A percentile compares a stretch with the other conserved stretches of the same genome.
phyloP scores from a whole-genome alignment of 2,888 invertebrate species.

The Sialis lutaria region DNA sequence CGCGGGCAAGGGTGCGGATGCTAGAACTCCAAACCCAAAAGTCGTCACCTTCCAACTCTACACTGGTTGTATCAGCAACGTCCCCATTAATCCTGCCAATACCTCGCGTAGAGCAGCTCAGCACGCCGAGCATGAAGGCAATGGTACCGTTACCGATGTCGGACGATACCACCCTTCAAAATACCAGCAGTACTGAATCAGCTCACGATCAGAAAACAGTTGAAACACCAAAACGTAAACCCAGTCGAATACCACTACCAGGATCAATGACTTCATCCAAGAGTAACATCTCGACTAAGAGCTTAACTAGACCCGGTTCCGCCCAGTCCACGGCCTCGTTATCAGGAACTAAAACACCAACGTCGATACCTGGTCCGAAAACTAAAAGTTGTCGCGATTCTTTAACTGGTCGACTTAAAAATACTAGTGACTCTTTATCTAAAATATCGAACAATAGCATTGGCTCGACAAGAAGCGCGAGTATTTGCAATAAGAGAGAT shows the following conservation, averaged over 20 bases:
- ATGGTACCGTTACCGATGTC: conserved; percentile 33
- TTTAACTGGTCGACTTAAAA: conserved; percentile 30
- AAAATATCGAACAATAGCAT: conserved; percentile 19
- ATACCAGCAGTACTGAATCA: conserved; percentile 46
- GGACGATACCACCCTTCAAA: conserved; percentile 24
- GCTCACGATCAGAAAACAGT: conserved; percentile 37
- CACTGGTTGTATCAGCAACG: conserved; percentile 22
- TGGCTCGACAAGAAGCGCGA: conserved; percentile 15
- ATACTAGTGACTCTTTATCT: conserved; percentile 29
- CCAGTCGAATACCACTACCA: conserved; percentile 56
- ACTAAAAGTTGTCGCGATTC: conserved; percentile 28
- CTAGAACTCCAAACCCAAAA: conserved; percentile 31
- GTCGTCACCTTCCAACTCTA: conserved; percentile 20
- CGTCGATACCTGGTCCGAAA: conserved; percentile 16
- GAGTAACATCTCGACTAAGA: conserved; percentile 3
- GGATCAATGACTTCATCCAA: conserved; percentile 39
- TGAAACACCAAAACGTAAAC: conserved; percentile 28
- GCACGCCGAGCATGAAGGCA: conserved; percentile 37
- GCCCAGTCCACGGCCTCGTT: conserved; percentile 16
- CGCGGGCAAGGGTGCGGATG: conserved; percentile 56
- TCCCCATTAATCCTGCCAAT: conserved; percentile 20
- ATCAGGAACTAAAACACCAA: conserved; percentile 19
- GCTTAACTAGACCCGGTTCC: conserved; percentile 10
- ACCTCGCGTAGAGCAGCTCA: conserved; percentile 17
- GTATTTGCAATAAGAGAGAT: conserved; percentile 4